Evolutionary conservation across 2,113 vertebrate genomes (phyloP), one percentile per base, ranked within the genome.

Genomic region (Sinosuthora webbiana): DNA sequence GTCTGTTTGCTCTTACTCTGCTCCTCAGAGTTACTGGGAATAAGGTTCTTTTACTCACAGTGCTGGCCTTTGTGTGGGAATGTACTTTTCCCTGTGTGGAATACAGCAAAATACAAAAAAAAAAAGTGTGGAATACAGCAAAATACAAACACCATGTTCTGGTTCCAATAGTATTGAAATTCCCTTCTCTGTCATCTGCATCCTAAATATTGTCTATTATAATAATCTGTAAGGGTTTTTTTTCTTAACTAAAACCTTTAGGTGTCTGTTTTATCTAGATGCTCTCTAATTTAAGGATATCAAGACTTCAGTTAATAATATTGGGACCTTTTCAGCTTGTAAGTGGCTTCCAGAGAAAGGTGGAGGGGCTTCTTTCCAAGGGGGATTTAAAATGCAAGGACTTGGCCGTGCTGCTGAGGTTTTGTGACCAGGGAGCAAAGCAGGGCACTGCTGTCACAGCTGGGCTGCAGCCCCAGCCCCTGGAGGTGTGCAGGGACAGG

Each of bases 241-340:
- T 53, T n/a, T 2, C 22, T 5, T 37, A 31, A 83, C 28, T 80
- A 55, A 92, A 94, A 63, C 50, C 53, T 35, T 47, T 4, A 9
- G 27, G 24, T 81, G 42, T 81, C n/a, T 91, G 47, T 28, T 67
- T 96, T 95, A n/a, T 79, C 70, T 76, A 42, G 20, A n/a, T 8
- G 24, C 35, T 84, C 56, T 86, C 82, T 92, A 77, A 87, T 75
- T 91, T 91, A 93, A 85, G 84, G 73, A 35, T 93, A 81, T 80
- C 39, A 73, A 91, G 93, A 86, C 52, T 96, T 93, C 8, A 85
- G 45, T 74, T 92, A 90, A 94, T 94, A 27, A 67, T 81, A 5
- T 68, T 84, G 69, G 76, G 92, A 63, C 68, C 69, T 94, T 91
- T 95, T 94, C 87, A 95, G 94, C 93, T 91, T 94, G 45, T 90